Evolutionary conservation across 2,113 vertebrate genomes (phyloP).

Genomic region (Lates calcarifer): DNA sequence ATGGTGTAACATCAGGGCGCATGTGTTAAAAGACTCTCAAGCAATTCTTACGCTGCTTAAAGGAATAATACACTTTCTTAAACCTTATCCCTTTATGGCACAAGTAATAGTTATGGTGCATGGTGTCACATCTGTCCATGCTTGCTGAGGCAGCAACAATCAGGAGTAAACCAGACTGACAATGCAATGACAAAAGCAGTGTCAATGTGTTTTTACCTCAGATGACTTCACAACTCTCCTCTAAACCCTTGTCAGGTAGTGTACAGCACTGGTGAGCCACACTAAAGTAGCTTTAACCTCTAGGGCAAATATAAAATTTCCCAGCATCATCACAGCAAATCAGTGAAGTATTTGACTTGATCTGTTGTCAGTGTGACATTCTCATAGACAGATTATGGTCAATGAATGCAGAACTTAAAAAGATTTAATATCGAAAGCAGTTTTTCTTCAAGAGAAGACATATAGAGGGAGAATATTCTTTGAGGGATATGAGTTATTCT

Average conservation of each 20-base stretch:
- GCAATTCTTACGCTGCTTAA: background rate
- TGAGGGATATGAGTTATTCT: slow-evolving; percentile 66
- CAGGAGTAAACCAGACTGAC: background rate
- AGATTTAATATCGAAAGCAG: slow-evolving; percentile 49
- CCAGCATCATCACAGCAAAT: slow-evolving; percentile 4
- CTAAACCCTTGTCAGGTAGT: background rate
- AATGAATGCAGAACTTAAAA: slow-evolving; percentile 30
- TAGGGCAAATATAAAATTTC: background rate
- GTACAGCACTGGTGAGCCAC: slow-evolving; percentile 4
- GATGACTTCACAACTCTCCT: slow-evolving; percentile 11
- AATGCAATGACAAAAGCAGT: background rate
- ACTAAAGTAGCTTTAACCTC: background rate
- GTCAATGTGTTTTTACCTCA: slow-evolving; percentile 11
- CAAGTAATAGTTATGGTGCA: background rate
- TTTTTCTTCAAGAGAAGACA: slow-evolving; percentile 43
- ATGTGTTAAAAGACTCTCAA: slow-evolving; percentile 1
- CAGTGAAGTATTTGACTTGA: slow-evolving; percentile 21
- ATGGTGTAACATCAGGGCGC: background rate
- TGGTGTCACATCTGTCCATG: background rate
- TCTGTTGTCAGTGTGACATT: slow-evolving; percentile 37
- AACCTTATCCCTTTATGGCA: background rate
- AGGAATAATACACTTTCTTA: background rate
- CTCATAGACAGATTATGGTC: slow-evolving; percentile 39
- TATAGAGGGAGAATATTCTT: slow-evolving; percentile 27
- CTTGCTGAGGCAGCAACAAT: background rate